phyloP scores from a whole-genome alignment of 2,113 vertebrate species.

The Serinus canaria region DNA sequence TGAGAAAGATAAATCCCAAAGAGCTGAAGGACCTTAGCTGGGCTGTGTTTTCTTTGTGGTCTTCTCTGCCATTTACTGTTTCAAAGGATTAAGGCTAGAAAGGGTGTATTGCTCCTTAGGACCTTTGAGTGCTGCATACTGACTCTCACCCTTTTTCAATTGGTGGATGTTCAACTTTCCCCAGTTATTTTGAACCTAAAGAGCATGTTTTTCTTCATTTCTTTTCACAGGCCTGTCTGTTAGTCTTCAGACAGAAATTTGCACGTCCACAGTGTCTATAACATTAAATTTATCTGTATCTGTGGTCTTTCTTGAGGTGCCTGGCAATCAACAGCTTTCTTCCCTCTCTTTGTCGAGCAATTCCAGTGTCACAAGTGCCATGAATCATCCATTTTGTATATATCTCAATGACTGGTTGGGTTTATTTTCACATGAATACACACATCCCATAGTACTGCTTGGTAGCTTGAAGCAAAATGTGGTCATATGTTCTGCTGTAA shows the following conservation, averaged over 20 bases:
- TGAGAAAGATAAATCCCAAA: not conserved
- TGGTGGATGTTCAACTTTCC: conserved; percentile 8
- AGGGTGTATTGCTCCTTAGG: not conserved
- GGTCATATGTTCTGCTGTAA: not conserved
- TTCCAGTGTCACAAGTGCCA: conserved; percentile 3
- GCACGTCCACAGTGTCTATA: conserved; percentile 8
- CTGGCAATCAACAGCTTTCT: conserved; percentile 32
- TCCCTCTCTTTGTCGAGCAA: conserved; percentile 11
- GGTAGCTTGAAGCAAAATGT: conserved; percentile 37
- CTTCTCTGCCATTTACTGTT: not conserved
- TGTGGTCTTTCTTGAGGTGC: conserved; percentile 35
- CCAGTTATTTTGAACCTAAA: not conserved
- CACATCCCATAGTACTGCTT: not conserved
- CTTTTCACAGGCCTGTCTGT: not conserved
- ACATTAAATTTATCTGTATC: conserved; percentile 10
- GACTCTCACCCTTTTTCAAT: not conserved
- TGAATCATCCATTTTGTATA: conserved; percentile 51
- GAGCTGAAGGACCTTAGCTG: not conserved
- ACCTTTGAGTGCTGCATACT: not conserved
- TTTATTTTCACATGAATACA: conserved; percentile 42
- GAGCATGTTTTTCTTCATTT: not conserved
- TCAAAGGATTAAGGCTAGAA: not conserved
- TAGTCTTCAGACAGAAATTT: not conserved
- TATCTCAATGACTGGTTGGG: not conserved
- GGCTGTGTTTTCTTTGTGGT: not conserved